Evolutionary conservation across 1,140 invertebrate species (phyloP).

Genomic region (Anoplophora glabripennis): DNA sequence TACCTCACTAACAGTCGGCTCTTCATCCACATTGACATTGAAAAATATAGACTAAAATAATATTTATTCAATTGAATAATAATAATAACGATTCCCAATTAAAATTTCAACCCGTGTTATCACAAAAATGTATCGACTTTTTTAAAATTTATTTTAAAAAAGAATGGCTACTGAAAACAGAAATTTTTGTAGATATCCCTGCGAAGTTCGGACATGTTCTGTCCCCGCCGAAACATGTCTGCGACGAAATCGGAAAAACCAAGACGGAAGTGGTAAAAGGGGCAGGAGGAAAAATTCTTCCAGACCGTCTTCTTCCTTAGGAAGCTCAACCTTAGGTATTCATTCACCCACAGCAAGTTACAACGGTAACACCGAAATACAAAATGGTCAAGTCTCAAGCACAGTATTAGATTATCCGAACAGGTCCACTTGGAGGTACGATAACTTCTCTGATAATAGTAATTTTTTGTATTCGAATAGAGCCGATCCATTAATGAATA

Average conservation of each 20-base stretch:
- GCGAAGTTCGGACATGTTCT: constrained; percentile 29
- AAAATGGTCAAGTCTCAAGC: constrained; percentile 31
- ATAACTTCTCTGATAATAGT: constrained; percentile 26
- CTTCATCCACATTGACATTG: no score
- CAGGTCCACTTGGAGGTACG: constrained; percentile 26
- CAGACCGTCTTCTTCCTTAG: constrained; percentile 12
- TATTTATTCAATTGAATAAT: no score
- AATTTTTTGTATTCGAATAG: constrained; percentile 4
- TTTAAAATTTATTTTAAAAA: no score
- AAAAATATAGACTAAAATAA: no score
- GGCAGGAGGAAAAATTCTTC: constrained; percentile 15
- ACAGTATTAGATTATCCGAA: constrained; percentile 31
- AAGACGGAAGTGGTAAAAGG: constrained; percentile 11
- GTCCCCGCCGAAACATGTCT: constrained; percentile 24
- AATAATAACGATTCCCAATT: no score
- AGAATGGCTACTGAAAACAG: no score
- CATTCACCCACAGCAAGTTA: neutral
- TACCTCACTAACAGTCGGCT: no score
- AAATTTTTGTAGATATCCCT: constrained; percentile 27
- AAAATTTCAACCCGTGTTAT: no score
- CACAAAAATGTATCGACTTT: no score
- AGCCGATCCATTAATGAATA: neutral
- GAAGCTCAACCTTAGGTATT: constrained; percentile 6
- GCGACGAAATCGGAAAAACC: constrained; percentile 22
- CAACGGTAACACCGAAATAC: constrained; percentile 21